phyloP scores from a whole-genome alignment of 2,797 vertebrate species.

The Myiotriccus ornatus region DNA sequence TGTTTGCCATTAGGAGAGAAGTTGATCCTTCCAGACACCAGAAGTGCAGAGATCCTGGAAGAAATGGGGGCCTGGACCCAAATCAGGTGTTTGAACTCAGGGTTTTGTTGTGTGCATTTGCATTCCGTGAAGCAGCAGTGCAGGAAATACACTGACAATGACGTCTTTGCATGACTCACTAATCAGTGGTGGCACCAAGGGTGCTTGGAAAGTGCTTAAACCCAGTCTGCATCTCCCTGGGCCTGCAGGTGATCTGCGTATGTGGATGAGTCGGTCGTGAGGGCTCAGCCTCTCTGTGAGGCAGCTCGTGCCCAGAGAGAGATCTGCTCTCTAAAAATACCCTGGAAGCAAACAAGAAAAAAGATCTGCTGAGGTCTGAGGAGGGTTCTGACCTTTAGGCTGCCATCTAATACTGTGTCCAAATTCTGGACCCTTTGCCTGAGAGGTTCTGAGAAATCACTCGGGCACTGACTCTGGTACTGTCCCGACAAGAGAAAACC shows the following conservation, averaged over 20 bases:
- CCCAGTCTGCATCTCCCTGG: neutral
- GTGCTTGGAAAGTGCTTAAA: neutral
- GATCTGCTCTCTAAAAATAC: slow-evolving; percentile 49
- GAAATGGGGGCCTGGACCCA: neutral
- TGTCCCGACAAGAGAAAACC: neutral
- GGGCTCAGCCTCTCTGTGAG: neutral
- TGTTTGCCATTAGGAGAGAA: neutral
- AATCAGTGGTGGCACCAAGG: slow-evolving; percentile 7
- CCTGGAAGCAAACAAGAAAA: slow-evolving; percentile 34
- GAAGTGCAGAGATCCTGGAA: neutral
- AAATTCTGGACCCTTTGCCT: neutral
- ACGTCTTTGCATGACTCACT: slow-evolving; percentile 51
- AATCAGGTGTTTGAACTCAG: neutral
- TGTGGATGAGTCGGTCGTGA: neutral
- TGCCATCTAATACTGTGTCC: slow-evolving; percentile 40
- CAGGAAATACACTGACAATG: neutral
- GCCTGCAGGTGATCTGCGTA: neutral
- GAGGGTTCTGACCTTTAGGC: slow-evolving; percentile 36
- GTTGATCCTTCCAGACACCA: neutral
- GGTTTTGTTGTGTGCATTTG: slow-evolving; percentile 11
- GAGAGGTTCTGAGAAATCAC: neutral
- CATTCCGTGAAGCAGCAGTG: neutral
- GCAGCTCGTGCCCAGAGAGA: neutral
- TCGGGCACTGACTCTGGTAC: neutral
- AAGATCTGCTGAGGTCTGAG: slow-evolving; percentile 34